phyloP scores from a whole-genome alignment of 2,113 vertebrate genomes.

The Helogale parvula region DNA sequence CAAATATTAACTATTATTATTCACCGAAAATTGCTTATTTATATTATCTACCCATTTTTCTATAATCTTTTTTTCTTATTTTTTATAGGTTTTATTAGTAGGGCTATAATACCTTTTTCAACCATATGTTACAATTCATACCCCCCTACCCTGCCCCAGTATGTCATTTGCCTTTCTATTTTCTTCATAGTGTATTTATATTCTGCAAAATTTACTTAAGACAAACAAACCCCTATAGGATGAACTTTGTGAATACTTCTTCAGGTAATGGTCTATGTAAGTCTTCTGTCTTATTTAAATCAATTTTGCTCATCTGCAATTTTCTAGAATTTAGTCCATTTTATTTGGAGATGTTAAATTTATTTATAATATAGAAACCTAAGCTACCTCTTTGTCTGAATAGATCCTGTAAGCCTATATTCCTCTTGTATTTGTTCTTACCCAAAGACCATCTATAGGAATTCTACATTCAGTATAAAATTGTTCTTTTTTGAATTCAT shows the following conservation, averaged over 20 bases:
- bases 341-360: neutral
- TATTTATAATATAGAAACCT: neutral
- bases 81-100: neutral
- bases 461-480: neutral
- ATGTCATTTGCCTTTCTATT: neutral
- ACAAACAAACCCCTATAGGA: neutral
- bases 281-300: neutral
- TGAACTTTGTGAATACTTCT: neutral
- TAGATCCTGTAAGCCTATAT: neutral
- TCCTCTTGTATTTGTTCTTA: neutral
- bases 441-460: neutral
- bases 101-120: neutral
- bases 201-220: neutral
- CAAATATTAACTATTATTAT: neutral
- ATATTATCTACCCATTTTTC: neutral
- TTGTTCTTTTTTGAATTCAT: neutral
- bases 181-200: neutral
- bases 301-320: neutral
- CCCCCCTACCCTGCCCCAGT: neutral
- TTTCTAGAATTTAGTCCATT: neutral
- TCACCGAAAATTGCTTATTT: neutral
- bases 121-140: neutral
- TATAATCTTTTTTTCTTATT: neutral
- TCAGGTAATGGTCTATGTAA: neutral
- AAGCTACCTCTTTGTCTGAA: neutral